Base-by-base conservation (phyloP, 2,797 vertebrate genomes). In the Spinus olivaceus region DNA sequence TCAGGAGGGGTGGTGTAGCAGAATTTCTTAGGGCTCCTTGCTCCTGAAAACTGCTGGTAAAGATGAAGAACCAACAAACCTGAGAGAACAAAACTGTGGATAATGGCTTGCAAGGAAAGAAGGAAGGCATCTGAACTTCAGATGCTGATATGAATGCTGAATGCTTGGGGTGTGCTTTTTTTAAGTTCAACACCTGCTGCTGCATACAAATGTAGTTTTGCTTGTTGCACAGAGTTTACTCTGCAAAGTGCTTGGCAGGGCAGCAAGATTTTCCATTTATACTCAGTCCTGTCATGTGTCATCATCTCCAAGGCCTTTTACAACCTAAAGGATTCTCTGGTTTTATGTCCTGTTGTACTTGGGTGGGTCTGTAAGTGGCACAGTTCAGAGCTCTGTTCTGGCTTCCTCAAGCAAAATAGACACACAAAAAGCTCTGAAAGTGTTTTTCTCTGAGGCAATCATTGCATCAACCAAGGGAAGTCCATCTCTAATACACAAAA, bases 1-100 rank as follows among this genome's bases (percentile, higher is more conserved):
- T 30, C 6, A 32, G 20, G 28, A 19, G 23, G n/a, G 11, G 1
- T 60, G 18, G 5, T 7, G 1, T 0, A 1, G 14, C 28, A 47
- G n/a, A 30, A 5, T 2, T 28, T 33, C 4, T 32, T 11, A 7
- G 3, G 19, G 32, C 2, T 44, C 30, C 18, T 56, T 84, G 3
- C 10, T 47, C 11, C 1, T 5, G 7, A 23, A 61, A 82, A n/a
- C 18, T 53, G 23, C 49, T 71, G 44, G 11, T 42, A 2, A 83
- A 66, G 15, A 25, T 83, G 20, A 3, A 24, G 14, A 79, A 6
- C 3, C 5, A 2, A 2, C 4, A 24, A 39, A 42, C 24, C 10
- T 33, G 21, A 46, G 27, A 21, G 69, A n/a, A 69, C 17, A 8
- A 57, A 20, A 3, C 10, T 44, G 3, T 72, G 30, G 14, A 2